Conservation (phyloP, 1,140 invertebrate species). For the Prorops nasuta region DNA sequence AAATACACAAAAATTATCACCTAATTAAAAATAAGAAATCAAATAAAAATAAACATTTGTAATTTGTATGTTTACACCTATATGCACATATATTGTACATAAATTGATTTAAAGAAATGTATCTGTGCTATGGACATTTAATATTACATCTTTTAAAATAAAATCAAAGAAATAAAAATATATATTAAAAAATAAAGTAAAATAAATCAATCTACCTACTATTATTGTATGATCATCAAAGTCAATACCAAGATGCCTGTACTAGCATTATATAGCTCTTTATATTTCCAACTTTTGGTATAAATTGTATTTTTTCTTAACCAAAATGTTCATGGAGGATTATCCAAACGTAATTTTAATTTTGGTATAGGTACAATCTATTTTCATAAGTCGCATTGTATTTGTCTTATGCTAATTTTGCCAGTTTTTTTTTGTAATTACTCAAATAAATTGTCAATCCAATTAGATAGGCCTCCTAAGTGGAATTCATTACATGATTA, state of each 20-base stretch:
- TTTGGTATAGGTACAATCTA: too few species aligned
- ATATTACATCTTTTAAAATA: not conserved
- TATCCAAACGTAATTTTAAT: too few species aligned
- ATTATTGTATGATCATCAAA: conserved; percentile 3
- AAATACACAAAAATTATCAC: too few species aligned
- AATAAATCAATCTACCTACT: conserved; percentile 11
- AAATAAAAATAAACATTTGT: too few species aligned
- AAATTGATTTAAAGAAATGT: not conserved
- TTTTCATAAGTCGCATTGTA: conserved; percentile 9
- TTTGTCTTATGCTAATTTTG: conserved; percentile 4
- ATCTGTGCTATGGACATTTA: not conserved
- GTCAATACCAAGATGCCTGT: conserved; percentile 18
- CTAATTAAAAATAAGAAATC: too few species aligned
- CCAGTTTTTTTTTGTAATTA: conserved; percentile 13
- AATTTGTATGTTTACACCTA: too few species aligned
- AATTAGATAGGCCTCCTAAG: conserved; percentile 27
- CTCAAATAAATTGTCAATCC: conserved; percentile 16
- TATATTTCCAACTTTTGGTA: not conserved
- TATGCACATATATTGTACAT: too few species aligned
- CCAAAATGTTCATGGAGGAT: too few species aligned
- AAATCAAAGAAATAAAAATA: not conserved
- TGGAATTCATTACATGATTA: conserved; percentile 28
- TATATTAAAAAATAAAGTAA: conserved; percentile 3
- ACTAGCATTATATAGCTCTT: conserved; percentile 1
- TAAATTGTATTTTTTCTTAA: not conserved